phyloP scores from a whole-genome alignment of 2,113 vertebrate species.

The Tragelaphus strepsiceros region DNA sequence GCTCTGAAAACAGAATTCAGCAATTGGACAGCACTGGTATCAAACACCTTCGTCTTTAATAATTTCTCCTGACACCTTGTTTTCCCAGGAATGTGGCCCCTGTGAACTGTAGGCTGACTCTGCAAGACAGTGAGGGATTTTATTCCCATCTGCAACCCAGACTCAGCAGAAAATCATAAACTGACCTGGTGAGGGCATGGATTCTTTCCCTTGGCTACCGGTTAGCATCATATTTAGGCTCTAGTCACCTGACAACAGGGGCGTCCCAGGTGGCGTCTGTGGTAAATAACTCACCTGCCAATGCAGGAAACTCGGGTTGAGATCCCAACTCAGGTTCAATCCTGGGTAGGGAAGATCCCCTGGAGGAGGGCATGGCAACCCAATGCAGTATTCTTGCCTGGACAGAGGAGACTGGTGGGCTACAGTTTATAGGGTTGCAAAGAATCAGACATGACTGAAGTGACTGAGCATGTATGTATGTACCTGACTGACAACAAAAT shows the following conservation, averaged over 20 bases:
- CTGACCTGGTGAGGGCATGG: background rate
- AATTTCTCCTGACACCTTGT: constrained; percentile 39
- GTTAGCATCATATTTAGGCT: background rate
- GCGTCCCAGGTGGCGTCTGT: background rate
- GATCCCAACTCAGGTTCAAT: accelerated
- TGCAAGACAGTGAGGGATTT: background rate
- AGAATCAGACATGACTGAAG: background rate
- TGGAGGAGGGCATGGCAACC: background rate
- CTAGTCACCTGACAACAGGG: background rate
- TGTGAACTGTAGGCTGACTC: constrained; percentile 11
- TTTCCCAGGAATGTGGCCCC: constrained; percentile 13
- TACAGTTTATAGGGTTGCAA: background rate
- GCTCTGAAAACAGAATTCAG: constrained; percentile 69
- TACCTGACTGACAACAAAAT: background rate
- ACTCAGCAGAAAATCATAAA: background rate
- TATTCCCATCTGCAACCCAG: background rate
- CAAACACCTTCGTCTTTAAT: constrained; percentile 46
- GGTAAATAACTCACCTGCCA: background rate
- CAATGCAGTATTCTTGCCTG: background rate
- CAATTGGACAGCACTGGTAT: constrained; percentile 35
- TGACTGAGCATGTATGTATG: background rate
- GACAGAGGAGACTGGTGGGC: background rate
- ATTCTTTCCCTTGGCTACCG: background rate
- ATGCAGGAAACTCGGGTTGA: background rate
- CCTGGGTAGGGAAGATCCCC: background rate